Evolutionary conservation across 2,888 invertebrate species (phyloP).

Genomic region (Therioaphis trifolii): DNA sequence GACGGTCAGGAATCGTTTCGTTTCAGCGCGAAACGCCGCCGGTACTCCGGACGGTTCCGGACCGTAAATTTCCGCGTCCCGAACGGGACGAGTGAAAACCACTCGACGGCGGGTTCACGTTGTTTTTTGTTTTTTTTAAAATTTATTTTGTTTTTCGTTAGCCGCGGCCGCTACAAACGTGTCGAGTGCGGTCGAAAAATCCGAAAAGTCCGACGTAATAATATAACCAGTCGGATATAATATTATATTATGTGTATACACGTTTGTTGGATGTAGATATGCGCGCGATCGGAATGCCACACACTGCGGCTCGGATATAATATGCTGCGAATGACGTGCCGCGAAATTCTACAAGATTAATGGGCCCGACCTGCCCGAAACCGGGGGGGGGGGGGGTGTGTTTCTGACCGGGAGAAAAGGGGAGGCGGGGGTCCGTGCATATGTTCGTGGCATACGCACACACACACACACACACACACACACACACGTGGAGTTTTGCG

Average conservation of each 20-base stretch:
- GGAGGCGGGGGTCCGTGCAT: neutral
- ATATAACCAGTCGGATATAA: neutral
- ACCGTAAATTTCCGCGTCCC: slow-evolving; percentile 25
- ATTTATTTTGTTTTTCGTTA: neutral
- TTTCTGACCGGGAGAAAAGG: neutral
- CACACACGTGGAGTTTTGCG: slow-evolving; percentile 24
- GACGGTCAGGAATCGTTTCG: neutral
- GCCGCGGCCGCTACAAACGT: no score
- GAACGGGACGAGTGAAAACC: neutral
- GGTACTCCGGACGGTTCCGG: slow-evolving; percentile 28
- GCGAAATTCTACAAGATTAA: slow-evolving; percentile 50
- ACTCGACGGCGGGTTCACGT: slow-evolving; percentile 3
- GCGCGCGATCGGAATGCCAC: slow-evolving; percentile 16
- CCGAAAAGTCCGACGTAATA: neutral
- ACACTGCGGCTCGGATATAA: neutral
- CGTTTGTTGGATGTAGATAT: neutral
- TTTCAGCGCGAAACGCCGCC: neutral
- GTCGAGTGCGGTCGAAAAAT: slow-evolving; percentile 12
- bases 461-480: neutral
- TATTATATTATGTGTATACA: neutral
- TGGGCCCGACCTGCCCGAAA: slow-evolving; percentile 39
- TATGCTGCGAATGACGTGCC: slow-evolving; percentile 34
- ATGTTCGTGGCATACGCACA: slow-evolving; percentile 31
- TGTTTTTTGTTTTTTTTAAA: neutral
- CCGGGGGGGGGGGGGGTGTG: neutral